Conservation (phyloP, 2,888 invertebrate species). For the Ormyrus rosae region DNA sequence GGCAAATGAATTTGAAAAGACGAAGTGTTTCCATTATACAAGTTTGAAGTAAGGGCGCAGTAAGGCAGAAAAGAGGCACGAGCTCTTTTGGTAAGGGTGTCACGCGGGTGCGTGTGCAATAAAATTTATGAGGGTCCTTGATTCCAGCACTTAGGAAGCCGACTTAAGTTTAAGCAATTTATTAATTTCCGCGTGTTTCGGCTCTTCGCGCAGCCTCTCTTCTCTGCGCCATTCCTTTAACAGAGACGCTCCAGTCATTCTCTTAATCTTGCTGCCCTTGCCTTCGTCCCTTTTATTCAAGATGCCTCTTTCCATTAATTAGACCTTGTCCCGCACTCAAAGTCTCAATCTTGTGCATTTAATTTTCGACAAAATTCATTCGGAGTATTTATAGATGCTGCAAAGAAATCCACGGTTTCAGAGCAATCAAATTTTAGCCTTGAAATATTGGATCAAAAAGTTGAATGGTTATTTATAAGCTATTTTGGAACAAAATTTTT, state of each 20-base stretch:
- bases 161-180: slow-evolving; percentile 72
- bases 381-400: too few relatives aligned
- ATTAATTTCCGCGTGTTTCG: slow-evolving; percentile 71
- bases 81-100: slow-evolving; percentile 47
- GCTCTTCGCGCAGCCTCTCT: background rate
- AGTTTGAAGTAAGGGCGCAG: background rate
- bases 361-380: too few relatives aligned
- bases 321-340: background rate
- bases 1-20: slow-evolving; percentile 39
- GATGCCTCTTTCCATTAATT: slow-evolving; percentile 9
- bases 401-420: too few relatives aligned
- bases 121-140: slow-evolving; percentile 72
- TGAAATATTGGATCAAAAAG: too few relatives aligned
- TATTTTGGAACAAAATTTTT: too few relatives aligned
- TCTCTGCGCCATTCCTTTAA: slow-evolving; percentile 27
- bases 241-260: slow-evolving; percentile 57
- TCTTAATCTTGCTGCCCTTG: slow-evolving; percentile 49
- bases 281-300: background rate
- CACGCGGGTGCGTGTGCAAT: slow-evolving; percentile 60
- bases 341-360: too few relatives aligned
- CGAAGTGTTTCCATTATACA: slow-evolving; percentile 33
- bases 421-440: too few relatives aligned
- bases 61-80: slow-evolving; percentile 46
- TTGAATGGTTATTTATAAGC: too few relatives aligned
- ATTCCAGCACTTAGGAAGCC: slow-evolving; percentile 68